Evolutionary conservation across 2,113 vertebrate species (phyloP).

Genomic region (Calyptomena viridis): DNA sequence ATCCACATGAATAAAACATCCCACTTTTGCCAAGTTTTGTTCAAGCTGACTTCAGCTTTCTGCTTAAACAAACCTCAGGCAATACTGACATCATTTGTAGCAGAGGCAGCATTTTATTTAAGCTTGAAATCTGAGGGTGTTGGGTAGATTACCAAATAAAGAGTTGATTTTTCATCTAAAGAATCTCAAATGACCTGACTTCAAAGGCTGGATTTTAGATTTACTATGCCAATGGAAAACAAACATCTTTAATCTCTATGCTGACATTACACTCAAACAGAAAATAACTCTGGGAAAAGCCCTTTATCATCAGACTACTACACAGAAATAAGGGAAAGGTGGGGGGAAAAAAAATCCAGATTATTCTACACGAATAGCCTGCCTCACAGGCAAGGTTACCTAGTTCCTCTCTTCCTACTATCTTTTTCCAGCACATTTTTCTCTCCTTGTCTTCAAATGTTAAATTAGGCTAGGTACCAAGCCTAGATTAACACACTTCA

Average conservation of each 20-base stretch:
- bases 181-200: slow-evolving; percentile 43
- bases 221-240: slow-evolving; percentile 40
- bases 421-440: not conserved
- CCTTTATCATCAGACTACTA: not conserved
- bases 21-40: slow-evolving; percentile 55
- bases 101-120: slow-evolving; percentile 38
- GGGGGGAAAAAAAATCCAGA: not conserved
- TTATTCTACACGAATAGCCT: not conserved
- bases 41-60: slow-evolving; percentile 65
- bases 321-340: not conserved
- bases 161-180: slow-evolving; percentile 51
- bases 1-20: slow-evolving; percentile 54
- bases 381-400: not conserved
- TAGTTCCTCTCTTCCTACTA: not conserved
- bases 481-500: not conserved
- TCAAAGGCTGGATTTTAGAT: slow-evolving; percentile 55
- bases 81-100: slow-evolving; percentile 61
- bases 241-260: slow-evolving; percentile 58
- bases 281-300: slow-evolving; percentile 47
- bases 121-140: slow-evolving; percentile 51
- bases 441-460: not conserved
- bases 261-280: slow-evolving; percentile 28
- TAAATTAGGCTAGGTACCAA: not conserved
- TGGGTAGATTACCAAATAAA: slow-evolving; percentile 56
- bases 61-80: slow-evolving; percentile 65